A percentile compares a stretch with the other conserved stretches of the same genome.
These are phyloP conservation scores for Callospermophilus lateralis DNA, from an alignment of 2,113 vertebrate genomes.

Conservation along the genomic window DNA sequence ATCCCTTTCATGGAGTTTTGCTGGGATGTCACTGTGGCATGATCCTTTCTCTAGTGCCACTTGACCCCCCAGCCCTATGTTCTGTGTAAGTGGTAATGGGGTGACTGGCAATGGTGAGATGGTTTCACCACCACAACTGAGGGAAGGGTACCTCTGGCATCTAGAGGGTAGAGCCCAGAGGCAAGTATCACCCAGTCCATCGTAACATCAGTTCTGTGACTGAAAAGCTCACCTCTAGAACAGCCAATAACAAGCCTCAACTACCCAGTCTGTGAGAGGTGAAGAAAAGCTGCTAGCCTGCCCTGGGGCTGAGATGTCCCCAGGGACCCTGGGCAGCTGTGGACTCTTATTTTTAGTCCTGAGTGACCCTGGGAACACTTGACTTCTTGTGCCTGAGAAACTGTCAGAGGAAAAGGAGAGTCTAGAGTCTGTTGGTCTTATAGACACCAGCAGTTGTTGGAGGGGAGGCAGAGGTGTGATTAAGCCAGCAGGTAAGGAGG, in stretches of 20 bases:
- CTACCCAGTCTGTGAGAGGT: background rate
- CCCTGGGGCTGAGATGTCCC: background rate
- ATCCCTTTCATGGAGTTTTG: background rate
- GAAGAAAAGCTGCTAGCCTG: background rate
- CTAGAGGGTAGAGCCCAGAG: background rate
- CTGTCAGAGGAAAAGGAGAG: background rate
- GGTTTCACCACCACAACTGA: background rate
- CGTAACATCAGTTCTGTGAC: too few relatives aligned
- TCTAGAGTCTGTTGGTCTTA: background rate
- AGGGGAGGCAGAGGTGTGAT: background rate
- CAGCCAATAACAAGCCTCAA: background rate
- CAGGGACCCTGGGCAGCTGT: background rate
- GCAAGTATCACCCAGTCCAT: too few relatives aligned
- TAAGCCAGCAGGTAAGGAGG: background rate
- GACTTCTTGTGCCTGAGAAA: conserved; percentile 63
- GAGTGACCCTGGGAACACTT: conserved; percentile 43
- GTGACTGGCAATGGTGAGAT: background rate
- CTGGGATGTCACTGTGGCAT: background rate
- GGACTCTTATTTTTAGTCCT: conserved; percentile 60
- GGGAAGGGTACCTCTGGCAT: too few relatives aligned
- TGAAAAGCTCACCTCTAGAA: too few relatives aligned
- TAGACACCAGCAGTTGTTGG: too few relatives aligned
- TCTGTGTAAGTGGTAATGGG: background rate
- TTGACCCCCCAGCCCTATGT: background rate
- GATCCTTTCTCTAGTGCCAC: background rate